Conservation (phyloP, 1,140 invertebrate species). For the Hermetia illucens region DNA sequence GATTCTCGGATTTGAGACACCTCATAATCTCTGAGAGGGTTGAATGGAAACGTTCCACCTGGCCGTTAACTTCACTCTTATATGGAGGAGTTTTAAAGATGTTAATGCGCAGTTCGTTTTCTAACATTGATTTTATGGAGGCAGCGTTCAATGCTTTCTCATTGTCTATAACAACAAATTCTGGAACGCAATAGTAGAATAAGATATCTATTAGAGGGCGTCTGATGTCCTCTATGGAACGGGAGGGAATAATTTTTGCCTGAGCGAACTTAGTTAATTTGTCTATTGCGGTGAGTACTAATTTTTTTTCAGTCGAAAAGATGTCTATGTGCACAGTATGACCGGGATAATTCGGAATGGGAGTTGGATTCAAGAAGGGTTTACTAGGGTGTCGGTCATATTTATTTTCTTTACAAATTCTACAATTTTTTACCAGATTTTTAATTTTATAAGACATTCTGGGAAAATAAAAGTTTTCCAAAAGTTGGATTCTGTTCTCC, state of each 20-base stretch:
- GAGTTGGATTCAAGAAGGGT: slow-evolving; percentile 1
- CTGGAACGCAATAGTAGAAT: slow-evolving; percentile 6
- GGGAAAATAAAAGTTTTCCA: slow-evolving; percentile 7
- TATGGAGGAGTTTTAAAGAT: slow-evolving; percentile 5
- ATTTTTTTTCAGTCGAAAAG: slow-evolving; percentile 4
- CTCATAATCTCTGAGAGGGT: slow-evolving; percentile 6
- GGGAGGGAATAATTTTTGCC: slow-evolving; percentile 1
- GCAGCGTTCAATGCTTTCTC: slow-evolving; percentile 6
- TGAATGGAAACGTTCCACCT: slow-evolving; percentile 7
- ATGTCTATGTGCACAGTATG: slow-evolving; percentile 7
- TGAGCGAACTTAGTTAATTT: slow-evolving; percentile 8
- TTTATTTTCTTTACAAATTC: slow-evolving; percentile 6
- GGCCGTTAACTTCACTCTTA: slow-evolving; percentile 3
- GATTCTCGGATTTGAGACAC: slow-evolving; percentile 2
- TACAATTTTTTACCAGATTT: slow-evolving; percentile 4
- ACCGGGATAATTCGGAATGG: slow-evolving; percentile 5
- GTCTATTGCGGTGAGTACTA: slow-evolving; percentile 6
- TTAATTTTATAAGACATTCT: slow-evolving; percentile 6
- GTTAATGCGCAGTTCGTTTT: slow-evolving; percentile 1
- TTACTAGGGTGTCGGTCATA: slow-evolving; percentile 4
- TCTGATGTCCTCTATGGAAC: slow-evolving; percentile 6
- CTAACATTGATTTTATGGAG: slow-evolving; percentile 4
- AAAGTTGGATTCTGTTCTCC: slow-evolving; percentile 7
- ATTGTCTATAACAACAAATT: slow-evolving; percentile 7
- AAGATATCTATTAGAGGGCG: slow-evolving; percentile 5